These are phyloP conservation scores for Choristoneura rosaceana DNA, from an alignment of 2,888 invertebrate genomes.

Conservation along the genomic window DNA sequence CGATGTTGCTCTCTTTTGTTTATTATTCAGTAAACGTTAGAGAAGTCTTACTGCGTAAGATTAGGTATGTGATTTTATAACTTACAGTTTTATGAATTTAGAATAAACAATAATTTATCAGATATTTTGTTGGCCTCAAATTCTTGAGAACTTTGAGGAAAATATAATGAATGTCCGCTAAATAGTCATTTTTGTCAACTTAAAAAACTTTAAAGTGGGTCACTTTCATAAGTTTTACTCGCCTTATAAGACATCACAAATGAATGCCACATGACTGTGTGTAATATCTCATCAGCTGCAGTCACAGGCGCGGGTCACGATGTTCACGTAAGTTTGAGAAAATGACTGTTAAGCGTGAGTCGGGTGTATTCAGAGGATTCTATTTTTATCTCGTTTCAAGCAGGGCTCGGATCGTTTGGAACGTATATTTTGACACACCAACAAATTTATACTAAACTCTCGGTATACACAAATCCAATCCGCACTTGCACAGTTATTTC, in stretches of 20 bases:
- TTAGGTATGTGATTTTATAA: not conserved
- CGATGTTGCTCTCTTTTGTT: slow-evolving; percentile 12
- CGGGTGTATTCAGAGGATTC: not conserved
- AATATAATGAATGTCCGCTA: too few relatives aligned
- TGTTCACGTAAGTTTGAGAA: slow-evolving; percentile 24
- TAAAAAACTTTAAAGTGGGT: not conserved
- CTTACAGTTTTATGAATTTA: not conserved
- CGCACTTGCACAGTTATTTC: too few relatives aligned
- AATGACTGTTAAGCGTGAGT: slow-evolving; percentile 2
- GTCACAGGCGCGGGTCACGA: slow-evolving; percentile 24
- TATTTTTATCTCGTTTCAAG: not conserved
- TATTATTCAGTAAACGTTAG: slow-evolving; percentile 18
- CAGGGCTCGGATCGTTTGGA: too few relatives aligned
- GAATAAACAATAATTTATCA: too few relatives aligned
- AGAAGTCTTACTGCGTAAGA: not conserved
- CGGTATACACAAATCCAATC: too few relatives aligned
- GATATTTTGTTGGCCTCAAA: too few relatives aligned
- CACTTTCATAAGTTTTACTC: not conserved
- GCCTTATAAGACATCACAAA: slow-evolving; percentile 17
- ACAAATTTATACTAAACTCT: too few relatives aligned
- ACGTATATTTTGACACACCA: too few relatives aligned
- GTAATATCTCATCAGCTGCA: slow-evolving; percentile 19
- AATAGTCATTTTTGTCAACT: too few relatives aligned
- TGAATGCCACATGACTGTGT: slow-evolving; percentile 31
- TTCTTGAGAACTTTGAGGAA: too few relatives aligned